phyloP scores from a whole-genome alignment of 2,797 vertebrate species.

The Setipinna tenuifilis region DNA sequence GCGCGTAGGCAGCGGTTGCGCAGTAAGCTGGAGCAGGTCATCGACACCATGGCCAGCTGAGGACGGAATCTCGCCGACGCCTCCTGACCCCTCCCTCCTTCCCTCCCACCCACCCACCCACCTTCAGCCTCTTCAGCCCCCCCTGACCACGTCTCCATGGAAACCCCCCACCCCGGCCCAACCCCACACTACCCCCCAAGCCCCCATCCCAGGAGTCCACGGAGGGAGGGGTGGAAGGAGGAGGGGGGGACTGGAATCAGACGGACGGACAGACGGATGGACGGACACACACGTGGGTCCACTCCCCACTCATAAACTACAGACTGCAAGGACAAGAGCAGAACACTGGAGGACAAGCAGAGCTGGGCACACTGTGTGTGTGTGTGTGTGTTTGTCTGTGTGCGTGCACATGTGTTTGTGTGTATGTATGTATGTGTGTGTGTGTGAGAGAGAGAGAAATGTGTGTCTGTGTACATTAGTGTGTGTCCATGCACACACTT shows the following conservation, averaged over 20 bases:
- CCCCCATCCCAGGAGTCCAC: not conserved
- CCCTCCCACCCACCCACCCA: slow-evolving; percentile 40
- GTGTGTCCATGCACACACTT: slow-evolving; percentile 52
- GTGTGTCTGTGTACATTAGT: slow-evolving; percentile 13
- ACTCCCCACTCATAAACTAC: slow-evolving; percentile 48
- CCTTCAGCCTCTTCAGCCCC: slow-evolving; percentile 41
- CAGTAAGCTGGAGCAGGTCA: slow-evolving; percentile 97
- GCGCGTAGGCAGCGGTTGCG: slow-evolving; percentile 92
- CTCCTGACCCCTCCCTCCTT: not conserved
- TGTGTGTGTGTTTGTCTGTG: slow-evolving; percentile 67
- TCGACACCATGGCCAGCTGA: slow-evolving; percentile 99
- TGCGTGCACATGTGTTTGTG: slow-evolving; percentile 48
- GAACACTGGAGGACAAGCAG: slow-evolving; percentile 75
- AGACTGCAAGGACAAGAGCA: slow-evolving; percentile 72
- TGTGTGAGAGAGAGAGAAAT: not conserved
- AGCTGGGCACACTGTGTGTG: slow-evolving; percentile 73
- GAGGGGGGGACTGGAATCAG: not conserved
- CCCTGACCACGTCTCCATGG: not conserved
- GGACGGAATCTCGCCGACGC: slow-evolving; percentile 46
- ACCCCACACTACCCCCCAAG: slow-evolving; percentile 16
- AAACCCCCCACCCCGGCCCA: not conserved
- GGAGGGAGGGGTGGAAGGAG: too few species aligned
- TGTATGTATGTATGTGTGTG: slow-evolving; percentile 40
- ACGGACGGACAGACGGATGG: not conserved
- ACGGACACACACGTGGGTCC: slow-evolving; percentile 56